These are phyloP conservation scores for Ptilodon capucinus DNA, from an alignment of 2,888 invertebrate species.

Conservation along the genomic window DNA sequence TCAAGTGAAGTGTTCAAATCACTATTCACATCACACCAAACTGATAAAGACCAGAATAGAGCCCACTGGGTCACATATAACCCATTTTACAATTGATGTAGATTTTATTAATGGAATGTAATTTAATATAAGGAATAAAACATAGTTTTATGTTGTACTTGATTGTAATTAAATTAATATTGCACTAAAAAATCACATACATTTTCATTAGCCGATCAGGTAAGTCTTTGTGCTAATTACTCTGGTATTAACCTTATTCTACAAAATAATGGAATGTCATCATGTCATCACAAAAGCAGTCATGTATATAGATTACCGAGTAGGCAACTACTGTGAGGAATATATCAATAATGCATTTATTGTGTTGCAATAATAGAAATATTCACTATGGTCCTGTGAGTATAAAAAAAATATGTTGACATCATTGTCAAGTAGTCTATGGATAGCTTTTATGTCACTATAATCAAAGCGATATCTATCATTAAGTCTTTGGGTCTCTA, in stretches of 20 bases:
- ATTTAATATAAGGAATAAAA: background rate
- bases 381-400: too few species aligned
- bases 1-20: conserved; percentile 97
- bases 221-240: conserved; percentile 40
- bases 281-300: background rate
- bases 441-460: too few species aligned
- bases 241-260: conserved; percentile 17
- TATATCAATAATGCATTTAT: too few species aligned
- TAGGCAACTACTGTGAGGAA: too few species aligned
- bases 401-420: too few species aligned
- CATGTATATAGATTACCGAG: too few species aligned
- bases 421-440: too few species aligned
- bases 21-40: conserved; percentile 94
- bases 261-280: background rate
- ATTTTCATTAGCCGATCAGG: conserved; percentile 26
- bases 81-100: conserved; percentile 92
- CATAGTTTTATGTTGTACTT: conserved; percentile 13
- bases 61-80: conserved; percentile 99
- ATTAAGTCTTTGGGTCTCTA: too few species aligned
- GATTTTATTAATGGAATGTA: background rate
- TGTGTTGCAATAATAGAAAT: too few species aligned
- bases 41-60: conserved; percentile 92
- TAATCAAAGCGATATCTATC: too few species aligned
- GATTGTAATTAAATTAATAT: conserved; percentile 35
- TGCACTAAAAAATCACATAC: conserved; percentile 56